Base-by-base conservation (phyloP, 2,797 vertebrate species). In the Pyrrhura leucotis region DNA sequence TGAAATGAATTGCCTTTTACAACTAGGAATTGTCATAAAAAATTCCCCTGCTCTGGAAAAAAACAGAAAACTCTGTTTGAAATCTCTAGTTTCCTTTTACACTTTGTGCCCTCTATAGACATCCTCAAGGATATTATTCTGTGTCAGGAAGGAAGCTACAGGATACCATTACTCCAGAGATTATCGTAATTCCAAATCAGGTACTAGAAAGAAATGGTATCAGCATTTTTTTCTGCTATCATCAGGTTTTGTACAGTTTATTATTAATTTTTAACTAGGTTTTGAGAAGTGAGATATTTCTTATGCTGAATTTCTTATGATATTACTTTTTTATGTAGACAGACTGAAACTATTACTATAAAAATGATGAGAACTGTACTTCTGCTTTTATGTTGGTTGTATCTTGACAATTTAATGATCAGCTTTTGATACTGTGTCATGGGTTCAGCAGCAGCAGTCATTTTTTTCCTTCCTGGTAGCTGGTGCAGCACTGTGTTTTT, bases 41-140 rank as follows among this genome's bases (percentile, higher is more conserved):
- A 97, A 97, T 97, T 95, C 93, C 88, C 63, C 58, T 94, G 50
- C 91, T 96, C 92, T 96, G 92, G 92, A 97, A 97, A 94, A 91
- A 96, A 98, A 95, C 96, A 97, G 93, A 97, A 97, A 96, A 95
- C 95, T 97, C 93, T 96, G 54, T 96, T 96, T 98, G 97, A 97
- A 97, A 96, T 85, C 82, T 96, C 91, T 96, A 87, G 67, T 95
- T 97, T 97, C 90, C 85, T 96, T 97, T 97, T 90, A 89, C 95
- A 67, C 92, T 95, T 96, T 96, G 77, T 84, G 95, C 95, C 94
- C 95, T 97, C 92, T 94, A 86, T 74, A 97, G 97, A 96, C 89
- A 94, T 97, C 86, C 50, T 93, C 87, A 97, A 96, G 89, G 82
- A 85, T 47, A 69, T 94, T 93, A 78, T 93, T 85, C 83, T 95